A percentile compares a stretch with the other conserved stretches of the same genome.
phyloP scores from a whole-genome alignment of 2,888 invertebrate species.

The Stenurella melanura region DNA sequence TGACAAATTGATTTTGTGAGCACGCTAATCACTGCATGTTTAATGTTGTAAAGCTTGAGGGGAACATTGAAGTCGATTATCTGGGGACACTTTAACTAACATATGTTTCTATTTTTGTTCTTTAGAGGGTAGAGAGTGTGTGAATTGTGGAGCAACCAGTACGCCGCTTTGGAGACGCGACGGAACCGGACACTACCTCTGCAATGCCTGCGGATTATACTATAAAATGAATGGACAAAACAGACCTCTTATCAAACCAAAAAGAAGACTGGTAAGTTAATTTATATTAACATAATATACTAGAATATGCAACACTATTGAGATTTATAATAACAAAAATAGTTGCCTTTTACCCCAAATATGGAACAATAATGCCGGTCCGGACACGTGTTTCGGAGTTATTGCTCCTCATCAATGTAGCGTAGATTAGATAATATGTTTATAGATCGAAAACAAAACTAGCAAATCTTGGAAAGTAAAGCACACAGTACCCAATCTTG shows the following conservation, averaged over 20 bases:
- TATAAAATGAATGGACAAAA: constrained; percentile 99
- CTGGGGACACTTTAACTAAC: constrained; percentile 37
- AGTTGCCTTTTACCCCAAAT: too few species aligned
- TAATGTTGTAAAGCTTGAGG: constrained; percentile 43
- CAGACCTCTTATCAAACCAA: constrained; percentile 98
- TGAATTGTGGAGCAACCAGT: constrained; percentile 98
- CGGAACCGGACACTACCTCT: constrained; percentile 97
- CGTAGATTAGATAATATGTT: too few species aligned
- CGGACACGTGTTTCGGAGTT: too few species aligned
- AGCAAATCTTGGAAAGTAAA: too few species aligned
- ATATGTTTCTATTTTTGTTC: constrained; percentile 59
- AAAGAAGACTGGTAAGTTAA: constrained; percentile 98
- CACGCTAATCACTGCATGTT: constrained; percentile 57
- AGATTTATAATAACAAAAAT: too few species aligned
- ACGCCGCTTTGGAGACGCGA: constrained; percentile 98
- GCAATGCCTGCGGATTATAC: constrained; percentile 99
- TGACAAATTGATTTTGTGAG: constrained; percentile 54
- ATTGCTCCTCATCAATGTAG: too few species aligned
- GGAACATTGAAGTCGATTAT: constrained; percentile 33
- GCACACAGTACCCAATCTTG: too few species aligned
- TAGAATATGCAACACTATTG: too few species aligned
- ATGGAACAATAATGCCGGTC: too few species aligned
- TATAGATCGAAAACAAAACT: too few species aligned
- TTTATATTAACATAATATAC: neutral
- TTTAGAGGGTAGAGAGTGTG: constrained; percentile 97